Conservation (phyloP, 2,888 invertebrate species). For the Atrina japonica region DNA sequence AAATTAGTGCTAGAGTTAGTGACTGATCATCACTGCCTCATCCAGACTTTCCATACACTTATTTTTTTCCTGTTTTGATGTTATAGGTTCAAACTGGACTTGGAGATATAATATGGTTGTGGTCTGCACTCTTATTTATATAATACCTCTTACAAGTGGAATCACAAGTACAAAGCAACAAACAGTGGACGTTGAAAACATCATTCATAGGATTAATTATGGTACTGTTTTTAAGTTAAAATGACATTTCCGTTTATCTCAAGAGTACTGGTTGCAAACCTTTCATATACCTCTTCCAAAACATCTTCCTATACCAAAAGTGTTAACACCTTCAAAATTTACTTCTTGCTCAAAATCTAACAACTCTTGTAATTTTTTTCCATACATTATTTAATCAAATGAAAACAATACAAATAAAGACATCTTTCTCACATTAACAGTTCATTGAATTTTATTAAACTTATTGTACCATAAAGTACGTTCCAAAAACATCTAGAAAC, state of each 20-base stretch:
- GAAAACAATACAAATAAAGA: too few relatives aligned
- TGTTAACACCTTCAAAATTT: neutral
- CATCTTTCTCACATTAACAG: neutral
- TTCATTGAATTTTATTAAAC: neutral
- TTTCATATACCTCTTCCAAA: constrained; percentile 24
- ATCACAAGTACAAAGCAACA: neutral
- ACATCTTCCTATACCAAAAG: neutral
- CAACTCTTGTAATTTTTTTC: too few relatives aligned
- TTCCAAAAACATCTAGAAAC: neutral
- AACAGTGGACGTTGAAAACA: neutral
- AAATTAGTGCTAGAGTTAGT: neutral
- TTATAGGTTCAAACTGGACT: neutral
- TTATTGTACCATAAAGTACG: neutral
- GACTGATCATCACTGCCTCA: constrained; percentile 3
- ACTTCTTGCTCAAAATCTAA: neutral
- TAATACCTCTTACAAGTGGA: neutral
- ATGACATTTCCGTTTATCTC: neutral
- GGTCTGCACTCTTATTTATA: neutral
- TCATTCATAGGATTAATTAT: constrained; percentile 33
- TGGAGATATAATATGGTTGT: constrained; percentile 4
- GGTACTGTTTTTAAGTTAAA: constrained; percentile 25
- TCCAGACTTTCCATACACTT: neutral
- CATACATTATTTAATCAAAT: too few relatives aligned
- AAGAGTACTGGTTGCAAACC: constrained; percentile 33
- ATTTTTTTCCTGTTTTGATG: constrained; percentile 10